Evolutionary conservation across 2,113 vertebrate genomes (phyloP), one percentile per base, ranked within the genome.

Genomic region (Onychostruthus taczanowskii): DNA sequence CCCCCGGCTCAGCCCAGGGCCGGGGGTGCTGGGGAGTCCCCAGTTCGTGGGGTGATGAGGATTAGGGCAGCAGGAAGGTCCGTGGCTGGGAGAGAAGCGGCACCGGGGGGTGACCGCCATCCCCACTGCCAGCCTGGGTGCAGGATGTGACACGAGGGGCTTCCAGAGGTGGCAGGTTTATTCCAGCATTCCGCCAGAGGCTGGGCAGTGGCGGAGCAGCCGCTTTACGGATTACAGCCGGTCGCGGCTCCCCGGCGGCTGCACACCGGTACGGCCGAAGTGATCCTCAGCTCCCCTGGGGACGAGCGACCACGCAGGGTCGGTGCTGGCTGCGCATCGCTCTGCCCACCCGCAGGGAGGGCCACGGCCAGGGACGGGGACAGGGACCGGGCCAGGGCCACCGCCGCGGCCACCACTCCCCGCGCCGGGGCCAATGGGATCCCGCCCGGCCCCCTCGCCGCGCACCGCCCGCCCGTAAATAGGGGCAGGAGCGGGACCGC

Each of bases 381-480:
- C 89, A 73, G 27, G n/a, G 63, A 77, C 37, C 73, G 46, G 53
- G 81, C 66, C 89, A 62, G 41, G 43, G 82, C 63, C 92, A 95
- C 82, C 93, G 82, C 63, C 89, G 61, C 39, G 41, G 85, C 62
- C 92, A 95, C 82, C 94, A 91, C 95, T 86, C 91, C 92, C 96
- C 88, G 13, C 33, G 74, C 89, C 61, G 43, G 84, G 83, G 62
- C 96, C 96, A 98, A 95, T 97, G 88, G 92, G 92, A 74, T 69
- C 67, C 64, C 6, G 85, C 76, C 74, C 92, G 72, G 90, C 80
- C 89, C 92, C 28, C 74, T 41, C 53, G 37, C 58, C 68, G 77
- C 82, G 86, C 91, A 61, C 80, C 49, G 94, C 92, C 94, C 63
- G 96, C 77, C 4, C 74, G 76, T 96, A 96, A 97, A 97, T 95